These are phyloP conservation scores for Enchytraeus crypticus DNA, from an alignment of 2,888 invertebrate species.

Conservation along the genomic window DNA sequence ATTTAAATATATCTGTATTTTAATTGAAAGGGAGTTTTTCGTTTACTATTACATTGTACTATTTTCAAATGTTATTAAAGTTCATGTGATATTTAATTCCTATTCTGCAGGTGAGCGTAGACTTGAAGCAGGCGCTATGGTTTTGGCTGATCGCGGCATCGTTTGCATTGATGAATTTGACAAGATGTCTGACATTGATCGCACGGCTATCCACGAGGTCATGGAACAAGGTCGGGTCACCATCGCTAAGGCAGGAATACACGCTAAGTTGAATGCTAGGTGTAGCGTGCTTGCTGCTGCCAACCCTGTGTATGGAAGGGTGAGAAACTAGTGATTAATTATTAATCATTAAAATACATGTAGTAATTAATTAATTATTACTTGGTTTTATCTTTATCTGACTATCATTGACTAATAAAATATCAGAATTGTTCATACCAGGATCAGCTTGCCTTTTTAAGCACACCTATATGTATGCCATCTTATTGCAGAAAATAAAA, in stretches of 20 bases:
- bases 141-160: conserved; percentile 93
- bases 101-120: conserved; percentile 57
- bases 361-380: not conserved
- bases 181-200: conserved; percentile 93
- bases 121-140: conserved; percentile 97
- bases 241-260: conserved; percentile 95
- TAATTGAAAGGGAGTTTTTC: too few relatives aligned
- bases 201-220: conserved; percentile 98
- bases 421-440: too few relatives aligned
- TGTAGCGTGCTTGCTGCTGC: conserved; percentile 98
- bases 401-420: too few relatives aligned
- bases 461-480: too few relatives aligned
- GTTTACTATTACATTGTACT: not conserved
- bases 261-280: conserved; percentile 90
- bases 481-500: too few relatives aligned
- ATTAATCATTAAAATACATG: too few relatives aligned
- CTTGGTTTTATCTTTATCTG: too few relatives aligned
- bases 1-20: too few relatives aligned
- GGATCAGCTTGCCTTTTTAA: too few relatives aligned
- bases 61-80: not conserved
- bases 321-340: too few relatives aligned
- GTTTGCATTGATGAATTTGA: conserved; percentile 98
- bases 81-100: not conserved
- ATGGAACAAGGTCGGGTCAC: conserved; percentile 96
- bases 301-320: conserved; percentile 93